A percentile compares a stretch with the other conserved stretches of the same genome.
Conservation (phyloP, 2,113 vertebrate species). For the Paraplagusia blochii region DNA sequence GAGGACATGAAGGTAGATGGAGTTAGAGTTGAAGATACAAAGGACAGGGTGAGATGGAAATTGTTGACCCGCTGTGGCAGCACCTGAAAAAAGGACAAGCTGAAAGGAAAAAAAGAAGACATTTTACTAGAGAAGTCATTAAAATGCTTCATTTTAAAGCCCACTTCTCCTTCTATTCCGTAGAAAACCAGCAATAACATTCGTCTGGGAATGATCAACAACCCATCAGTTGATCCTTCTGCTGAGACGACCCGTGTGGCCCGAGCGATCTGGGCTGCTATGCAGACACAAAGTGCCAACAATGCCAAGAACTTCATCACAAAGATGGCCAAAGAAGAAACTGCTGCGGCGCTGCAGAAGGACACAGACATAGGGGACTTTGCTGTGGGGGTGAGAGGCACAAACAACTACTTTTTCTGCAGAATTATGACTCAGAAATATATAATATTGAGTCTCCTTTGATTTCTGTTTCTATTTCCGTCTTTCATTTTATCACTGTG, state of each 20-base stretch:
- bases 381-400: slow-evolving; percentile 86
- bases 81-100: no score
- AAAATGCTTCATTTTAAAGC: no score
- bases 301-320: slow-evolving; percentile 98
- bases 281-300: slow-evolving; percentile 91
- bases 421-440: background rate
- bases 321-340: slow-evolving; percentile 92
- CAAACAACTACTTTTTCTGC: background rate
- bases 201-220: slow-evolving; percentile 90
- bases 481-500: no score
- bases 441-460: background rate
- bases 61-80: no score
- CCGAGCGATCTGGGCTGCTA: slow-evolving; percentile 89
- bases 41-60: no score
- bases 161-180: background rate
- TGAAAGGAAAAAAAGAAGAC: no score
- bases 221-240: slow-evolving; percentile 76
- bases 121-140: no score
- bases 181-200: slow-evolving; percentile 90
- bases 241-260: slow-evolving; percentile 75
- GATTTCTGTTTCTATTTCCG: no score
- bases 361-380: slow-evolving; percentile 82
- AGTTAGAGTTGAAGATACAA: no score
- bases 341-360: slow-evolving; percentile 76
- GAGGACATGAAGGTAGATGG: no score